Conservation (phyloP, 2,797 vertebrate species). For the Triplophysa bombifrons region DNA sequence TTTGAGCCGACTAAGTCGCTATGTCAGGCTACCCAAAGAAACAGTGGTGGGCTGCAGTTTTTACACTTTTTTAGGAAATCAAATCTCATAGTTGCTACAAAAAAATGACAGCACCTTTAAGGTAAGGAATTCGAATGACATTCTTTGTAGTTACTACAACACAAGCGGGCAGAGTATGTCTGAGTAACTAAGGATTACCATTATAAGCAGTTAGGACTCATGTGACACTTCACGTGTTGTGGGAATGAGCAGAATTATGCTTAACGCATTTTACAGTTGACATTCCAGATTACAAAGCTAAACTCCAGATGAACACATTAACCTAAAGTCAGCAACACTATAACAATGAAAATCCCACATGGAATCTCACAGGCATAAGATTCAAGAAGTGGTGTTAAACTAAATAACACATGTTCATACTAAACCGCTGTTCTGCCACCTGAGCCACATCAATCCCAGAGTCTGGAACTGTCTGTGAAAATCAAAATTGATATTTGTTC, state of each 20-base stretch:
- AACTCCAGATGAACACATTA: constrained; percentile 3
- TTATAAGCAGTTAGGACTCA: neutral
- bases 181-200: neutral
- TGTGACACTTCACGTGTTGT: neutral
- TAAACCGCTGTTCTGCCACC: neutral
- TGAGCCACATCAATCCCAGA: too few species aligned
- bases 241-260: neutral
- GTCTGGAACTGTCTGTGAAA: too few species aligned
- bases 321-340: neutral
- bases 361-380: constrained; percentile 30
- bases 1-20: constrained; percentile 9
- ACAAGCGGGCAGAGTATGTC: neutral
- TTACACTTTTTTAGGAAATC: neutral
- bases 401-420: neutral
- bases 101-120: neutral
- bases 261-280: neutral
- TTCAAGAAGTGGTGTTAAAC: constrained; percentile 32
- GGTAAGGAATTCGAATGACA: neutral
- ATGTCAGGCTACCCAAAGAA: constrained; percentile 33
- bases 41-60: neutral
- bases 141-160: neutral
- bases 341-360: constrained; percentile 11
- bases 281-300: neutral
- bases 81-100: too few species aligned
- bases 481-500: too few species aligned